Evolutionary conservation across 2,888 invertebrate species (phyloP), one percentile per base, ranked within the genome.

Genomic region (Nomada flava): DNA sequence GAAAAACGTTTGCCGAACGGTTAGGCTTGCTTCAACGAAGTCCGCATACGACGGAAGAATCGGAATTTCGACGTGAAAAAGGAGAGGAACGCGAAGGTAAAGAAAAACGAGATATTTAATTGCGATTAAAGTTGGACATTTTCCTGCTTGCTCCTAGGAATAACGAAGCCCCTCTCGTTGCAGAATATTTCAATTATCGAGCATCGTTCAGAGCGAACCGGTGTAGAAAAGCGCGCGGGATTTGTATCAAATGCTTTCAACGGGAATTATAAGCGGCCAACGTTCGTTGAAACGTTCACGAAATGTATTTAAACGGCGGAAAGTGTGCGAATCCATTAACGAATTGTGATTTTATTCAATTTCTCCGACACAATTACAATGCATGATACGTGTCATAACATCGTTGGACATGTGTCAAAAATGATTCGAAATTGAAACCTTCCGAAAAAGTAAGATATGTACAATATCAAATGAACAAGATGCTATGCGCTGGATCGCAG

Each of bases 351-450:
- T 59, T 23, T 20, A 23, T 53, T n/a, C 15, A 26, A 62, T 42
- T 2, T 55, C 57, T 5, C 10, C 26, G 23, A 15, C 9, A 63
- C 50, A 23, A 44, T 29, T 47, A 68, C 50, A 55, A 5, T 13
- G n/a, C 26, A 50, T 50, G 71, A 77, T 57, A 55, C 36, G 71
- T 73, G 42, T 53, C 70, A 62, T 60, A 67, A 68, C 36, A 83
- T 77, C 77, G 85, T 60, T 77, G 57, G 26, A 23, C 70, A 36
- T 62, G 57, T 55, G 53, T 62, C 68, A 79, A 67, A 62, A 84
- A 20, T 77, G 64, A 65, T 65, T 36, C 72, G 57, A 63, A 75
- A 86, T 79, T 82, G 84, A 79, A 82, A 84, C 71, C 71, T 73
- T 83, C 62, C 63, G 69, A 29, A 67, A 63, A 64, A 44, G 15